These are phyloP conservation scores for Zoanthus sociatus DNA, from an alignment of 92 coral and sea anemone genomes.

Conservation along the genomic window DNA sequence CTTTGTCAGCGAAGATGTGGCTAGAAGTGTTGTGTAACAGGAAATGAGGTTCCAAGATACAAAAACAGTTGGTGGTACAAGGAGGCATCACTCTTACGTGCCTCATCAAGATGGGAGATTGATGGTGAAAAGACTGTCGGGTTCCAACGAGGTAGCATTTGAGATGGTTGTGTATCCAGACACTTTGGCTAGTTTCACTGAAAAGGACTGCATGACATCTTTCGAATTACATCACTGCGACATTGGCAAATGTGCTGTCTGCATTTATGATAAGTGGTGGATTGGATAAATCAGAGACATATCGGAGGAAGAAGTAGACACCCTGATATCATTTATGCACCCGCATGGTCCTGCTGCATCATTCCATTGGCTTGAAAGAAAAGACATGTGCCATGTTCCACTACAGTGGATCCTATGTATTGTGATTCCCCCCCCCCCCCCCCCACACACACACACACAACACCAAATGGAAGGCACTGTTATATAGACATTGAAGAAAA, in stretches of 20 bases:
- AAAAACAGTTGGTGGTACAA: slow-evolving; percentile 17
- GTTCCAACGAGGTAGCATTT: slow-evolving; percentile 1
- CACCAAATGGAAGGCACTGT: neutral
- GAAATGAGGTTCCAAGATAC: neutral
- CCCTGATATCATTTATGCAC: neutral
- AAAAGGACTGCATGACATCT: neutral
- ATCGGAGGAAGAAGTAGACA: neutral
- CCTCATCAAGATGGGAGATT: slow-evolving; percentile 27
- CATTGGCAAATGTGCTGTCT: too few species aligned
- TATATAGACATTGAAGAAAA: slow-evolving; percentile 17
- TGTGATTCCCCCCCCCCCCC: slow-evolving; percentile 33
- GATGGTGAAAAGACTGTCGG: slow-evolving; percentile 31
- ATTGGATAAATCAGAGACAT: too few species aligned
- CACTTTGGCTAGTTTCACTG: slow-evolving; percentile 17
- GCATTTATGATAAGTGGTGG: too few species aligned
- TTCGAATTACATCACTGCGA: too few species aligned
- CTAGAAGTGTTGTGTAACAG: slow-evolving; percentile 8
- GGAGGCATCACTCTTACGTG: slow-evolving; percentile 13
- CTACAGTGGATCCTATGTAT: slow-evolving; percentile 38
- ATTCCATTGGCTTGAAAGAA: too few species aligned
- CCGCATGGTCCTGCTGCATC: too few species aligned
- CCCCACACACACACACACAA: too few species aligned
- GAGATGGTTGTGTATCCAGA: neutral
- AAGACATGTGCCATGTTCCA: slow-evolving; percentile 26
- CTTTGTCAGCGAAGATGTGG: neutral